Percentiles rank a stretch among this genome's conserved stretches.
Conservation (phyloP, 2,888 invertebrate genomes). For the Andrena hattorfiana region DNA sequence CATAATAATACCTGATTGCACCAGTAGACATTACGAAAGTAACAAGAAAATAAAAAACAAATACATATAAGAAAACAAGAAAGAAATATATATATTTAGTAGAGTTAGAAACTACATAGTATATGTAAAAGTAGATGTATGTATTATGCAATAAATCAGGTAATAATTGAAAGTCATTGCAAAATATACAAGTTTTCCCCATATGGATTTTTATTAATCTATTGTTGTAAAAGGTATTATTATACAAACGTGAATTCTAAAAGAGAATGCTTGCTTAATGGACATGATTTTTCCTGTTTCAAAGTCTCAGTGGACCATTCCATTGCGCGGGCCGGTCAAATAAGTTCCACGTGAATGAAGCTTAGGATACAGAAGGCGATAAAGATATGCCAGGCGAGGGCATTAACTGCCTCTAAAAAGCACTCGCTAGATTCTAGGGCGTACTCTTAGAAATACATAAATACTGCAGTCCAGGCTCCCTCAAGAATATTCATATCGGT, state of each 20-base stretch:
- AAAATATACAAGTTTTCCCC: too few relatives aligned
- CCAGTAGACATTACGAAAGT: too few relatives aligned
- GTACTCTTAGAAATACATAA: not conserved
- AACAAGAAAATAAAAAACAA: too few relatives aligned
- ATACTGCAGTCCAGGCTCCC: not conserved
- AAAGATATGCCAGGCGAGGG: not conserved
- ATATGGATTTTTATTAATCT: too few relatives aligned
- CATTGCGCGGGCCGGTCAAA: too few relatives aligned
- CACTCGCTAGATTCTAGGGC: not conserved
- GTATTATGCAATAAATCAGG: too few relatives aligned
- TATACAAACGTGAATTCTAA: not conserved
- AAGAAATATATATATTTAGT: too few relatives aligned
- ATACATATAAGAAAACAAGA: too few relatives aligned
- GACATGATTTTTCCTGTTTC: not conserved
- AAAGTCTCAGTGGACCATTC: not conserved
- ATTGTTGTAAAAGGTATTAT: not conserved
- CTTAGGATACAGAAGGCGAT: not conserved
- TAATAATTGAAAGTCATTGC: too few relatives aligned
- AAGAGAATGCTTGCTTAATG: not conserved
- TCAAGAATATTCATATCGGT: constrained; percentile 2
- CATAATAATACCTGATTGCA: too few relatives aligned
- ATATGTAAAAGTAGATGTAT: too few relatives aligned
- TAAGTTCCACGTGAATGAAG: constrained; percentile 13
- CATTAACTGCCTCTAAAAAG: constrained; percentile 5
- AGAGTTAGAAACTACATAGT: too few relatives aligned